Conservation (phyloP, 1,140 invertebrate genomes). For the Trissolcus basalis region DNA sequence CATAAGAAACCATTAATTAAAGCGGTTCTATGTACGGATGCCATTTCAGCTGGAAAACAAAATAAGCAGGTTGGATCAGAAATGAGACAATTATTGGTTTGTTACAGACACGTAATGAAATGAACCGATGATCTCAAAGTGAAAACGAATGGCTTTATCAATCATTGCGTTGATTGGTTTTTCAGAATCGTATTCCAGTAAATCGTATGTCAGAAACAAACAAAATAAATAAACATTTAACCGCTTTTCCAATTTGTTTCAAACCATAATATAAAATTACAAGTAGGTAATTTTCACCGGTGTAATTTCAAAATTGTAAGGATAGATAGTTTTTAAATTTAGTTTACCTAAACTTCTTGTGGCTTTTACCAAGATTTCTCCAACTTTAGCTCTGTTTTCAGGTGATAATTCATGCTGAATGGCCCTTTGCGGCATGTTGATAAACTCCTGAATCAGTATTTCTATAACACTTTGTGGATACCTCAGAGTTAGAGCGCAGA, state of each 20-base stretch:
- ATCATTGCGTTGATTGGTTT: too few species aligned
- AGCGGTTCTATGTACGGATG: constrained; percentile 82
- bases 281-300: not conserved
- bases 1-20: constrained; percentile 85
- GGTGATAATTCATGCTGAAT: constrained; percentile 73
- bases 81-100: too few species aligned
- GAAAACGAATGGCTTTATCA: too few species aligned
- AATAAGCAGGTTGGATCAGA: not conserved
- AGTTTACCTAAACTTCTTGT: constrained; percentile 82
- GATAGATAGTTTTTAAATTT: too few species aligned
- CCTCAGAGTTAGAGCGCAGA: constrained; percentile 80
- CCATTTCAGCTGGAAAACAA: constrained; percentile 81
- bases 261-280: not conserved
- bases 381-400: constrained; percentile 86
- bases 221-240: too few species aligned
- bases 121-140: too few species aligned
- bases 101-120: too few species aligned
- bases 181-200: too few species aligned
- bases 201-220: too few species aligned
- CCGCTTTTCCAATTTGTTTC: too few species aligned
- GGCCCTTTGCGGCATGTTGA: constrained; percentile 69
- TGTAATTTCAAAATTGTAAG: too few species aligned
- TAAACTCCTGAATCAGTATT: constrained; percentile 80
- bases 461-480: constrained; percentile 83
- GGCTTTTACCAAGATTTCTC: constrained; percentile 87